Conservation (phyloP, 2,797 vertebrate genomes). For the Leucoraja ocellata region DNA sequence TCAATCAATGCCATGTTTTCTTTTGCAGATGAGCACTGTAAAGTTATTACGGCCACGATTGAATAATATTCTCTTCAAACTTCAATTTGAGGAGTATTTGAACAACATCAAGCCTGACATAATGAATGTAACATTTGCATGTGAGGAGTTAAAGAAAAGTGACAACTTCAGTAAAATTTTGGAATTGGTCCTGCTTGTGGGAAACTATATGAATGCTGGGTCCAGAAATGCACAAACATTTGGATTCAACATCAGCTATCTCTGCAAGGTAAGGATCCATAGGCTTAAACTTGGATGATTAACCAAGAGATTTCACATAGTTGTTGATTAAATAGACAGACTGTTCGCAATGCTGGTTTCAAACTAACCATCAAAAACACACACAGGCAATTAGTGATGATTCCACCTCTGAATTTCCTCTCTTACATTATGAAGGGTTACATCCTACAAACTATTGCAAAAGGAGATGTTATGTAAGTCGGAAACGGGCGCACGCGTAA, state of each 20-base stretch:
- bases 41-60: constrained; percentile 83
- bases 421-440: neutral
- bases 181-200: constrained; percentile 80
- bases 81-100: constrained; percentile 89
- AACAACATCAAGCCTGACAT: constrained; percentile 91
- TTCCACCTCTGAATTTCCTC: neutral
- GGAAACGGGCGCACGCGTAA: too few relatives aligned
- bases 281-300: constrained; percentile 14
- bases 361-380: too few relatives aligned
- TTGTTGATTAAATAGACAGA: neutral
- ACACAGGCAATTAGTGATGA: neutral
- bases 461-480: too few relatives aligned
- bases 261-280: constrained; percentile 76
- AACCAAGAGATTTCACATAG: neutral
- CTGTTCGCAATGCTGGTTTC: neutral
- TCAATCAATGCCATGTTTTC: neutral
- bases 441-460: too few relatives aligned
- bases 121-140: constrained; percentile 89
- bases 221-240: constrained; percentile 92
- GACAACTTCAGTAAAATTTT: constrained; percentile 78
- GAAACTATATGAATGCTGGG: constrained; percentile 96
- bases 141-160: constrained; percentile 92
- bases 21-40: constrained; percentile 83
- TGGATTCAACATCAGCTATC: constrained; percentile 88
- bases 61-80: constrained; percentile 83